These are phyloP conservation scores for Catharus ustulatus DNA, from an alignment of 2,797 vertebrate genomes.

Conservation along the genomic window DNA sequence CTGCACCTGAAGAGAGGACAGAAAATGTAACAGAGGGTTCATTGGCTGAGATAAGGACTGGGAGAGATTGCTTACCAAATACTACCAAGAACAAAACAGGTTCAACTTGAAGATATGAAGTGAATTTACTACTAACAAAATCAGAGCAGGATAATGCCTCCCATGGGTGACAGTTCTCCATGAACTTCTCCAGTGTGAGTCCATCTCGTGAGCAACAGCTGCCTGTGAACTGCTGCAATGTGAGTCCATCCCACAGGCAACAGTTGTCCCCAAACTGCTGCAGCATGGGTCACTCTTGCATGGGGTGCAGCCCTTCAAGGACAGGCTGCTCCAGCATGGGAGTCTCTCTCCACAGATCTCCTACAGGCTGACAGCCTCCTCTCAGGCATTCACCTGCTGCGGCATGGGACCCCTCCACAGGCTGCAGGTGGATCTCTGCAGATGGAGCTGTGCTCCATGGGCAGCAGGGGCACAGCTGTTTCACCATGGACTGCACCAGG, in stretches of 20 bases:
- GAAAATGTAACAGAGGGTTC: background rate
- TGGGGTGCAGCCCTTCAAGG: background rate
- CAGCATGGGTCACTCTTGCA: background rate
- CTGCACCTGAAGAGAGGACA: background rate
- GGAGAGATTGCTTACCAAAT: too few species aligned
- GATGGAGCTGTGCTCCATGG: background rate
- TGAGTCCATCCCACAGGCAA: background rate
- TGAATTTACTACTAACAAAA: background rate
- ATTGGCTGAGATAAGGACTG: background rate
- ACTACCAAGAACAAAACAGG: background rate
- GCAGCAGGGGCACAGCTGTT: background rate
- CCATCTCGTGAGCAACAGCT: background rate
- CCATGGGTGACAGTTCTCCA: background rate
- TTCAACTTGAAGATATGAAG: background rate
- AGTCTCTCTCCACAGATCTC: background rate
- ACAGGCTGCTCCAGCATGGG: background rate
- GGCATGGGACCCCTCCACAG: background rate
- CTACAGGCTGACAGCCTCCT: background rate
- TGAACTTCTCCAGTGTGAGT: background rate
- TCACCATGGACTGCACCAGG: accelerated
- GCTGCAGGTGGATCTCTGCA: background rate
- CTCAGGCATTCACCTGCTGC: background rate
- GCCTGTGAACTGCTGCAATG: background rate
- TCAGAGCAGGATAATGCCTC: background rate
- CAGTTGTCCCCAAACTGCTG: background rate